Evolutionary conservation across 1,140 invertebrate species (phyloP), one percentile per base, ranked within the genome.

Genomic region (Gonatopus flavifemur): DNA sequence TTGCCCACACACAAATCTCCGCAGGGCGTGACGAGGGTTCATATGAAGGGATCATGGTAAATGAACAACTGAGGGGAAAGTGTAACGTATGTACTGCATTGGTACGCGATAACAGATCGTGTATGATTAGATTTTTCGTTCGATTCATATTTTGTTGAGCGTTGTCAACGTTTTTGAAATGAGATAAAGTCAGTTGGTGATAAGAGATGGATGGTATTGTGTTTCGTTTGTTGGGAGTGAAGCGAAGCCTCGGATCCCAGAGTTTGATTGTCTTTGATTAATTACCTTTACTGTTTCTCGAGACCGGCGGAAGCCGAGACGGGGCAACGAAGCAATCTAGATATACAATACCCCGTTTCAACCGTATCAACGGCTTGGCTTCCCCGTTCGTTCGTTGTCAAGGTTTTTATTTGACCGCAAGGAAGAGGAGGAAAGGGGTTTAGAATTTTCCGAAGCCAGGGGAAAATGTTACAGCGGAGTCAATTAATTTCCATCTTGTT

Each of bases 211-310:
- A 64, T 66, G 62, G 50, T 40, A 57, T 50, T 47, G 42, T 58
- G 64, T 66, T 53, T 41, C 49, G 53, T 61, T 64, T 57, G 62
- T 76, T 76, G 66, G 58, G 69, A 74, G 69, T 74, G 45, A 35
- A 53, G 36, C 40, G 18, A 36, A 60, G 43, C 22, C 42, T 45
- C 55, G 56, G 65, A 71, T 78, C 74, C 72, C 76, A 74, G 66
- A 68, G 59, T 76, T 74, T 76, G 73, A 78, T 75, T 77, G 74
- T 77, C 70, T 72, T 68, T 77, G 74, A 78, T 78, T 75, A 74
- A 77, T 78, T 72, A 65, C 66, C 62, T 59, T 55, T 62, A 60
- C 60, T 56, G 62, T 66, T 68, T 67, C 65, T 64, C 62, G 60
- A n/a, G n/a, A 54, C 55, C 63, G 57, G 59, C 68, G 70, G 70